Evolutionary conservation across 2,888 invertebrate species (phyloP).

Genomic region (Spodoptera picta): DNA sequence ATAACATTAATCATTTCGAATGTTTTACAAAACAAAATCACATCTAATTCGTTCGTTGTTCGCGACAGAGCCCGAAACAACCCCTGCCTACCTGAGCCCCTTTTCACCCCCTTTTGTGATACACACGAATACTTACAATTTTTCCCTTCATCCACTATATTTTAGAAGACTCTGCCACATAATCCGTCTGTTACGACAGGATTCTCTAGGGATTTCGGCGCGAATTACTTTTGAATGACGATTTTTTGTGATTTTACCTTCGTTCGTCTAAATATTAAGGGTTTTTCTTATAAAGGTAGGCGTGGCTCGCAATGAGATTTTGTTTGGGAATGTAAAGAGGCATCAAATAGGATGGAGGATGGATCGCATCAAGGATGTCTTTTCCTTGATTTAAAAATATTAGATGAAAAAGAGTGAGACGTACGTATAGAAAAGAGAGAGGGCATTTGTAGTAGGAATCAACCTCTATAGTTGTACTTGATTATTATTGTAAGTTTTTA

Average conservation of each 20-base stretch:
- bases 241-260: constrained; percentile 29
- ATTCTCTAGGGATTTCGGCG: constrained; percentile 48
- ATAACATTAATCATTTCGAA: constrained; percentile 38
- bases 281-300: constrained; percentile 4
- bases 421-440: no score
- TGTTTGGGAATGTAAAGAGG: no score
- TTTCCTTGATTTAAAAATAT: no score
- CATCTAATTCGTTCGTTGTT: constrained; percentile 47
- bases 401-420: no score
- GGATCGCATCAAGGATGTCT: no score
- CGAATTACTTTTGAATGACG: constrained; percentile 29
- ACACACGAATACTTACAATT: constrained; percentile 63
- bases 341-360: no score
- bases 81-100: constrained; percentile 47
- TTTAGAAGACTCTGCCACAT: constrained; percentile 57
- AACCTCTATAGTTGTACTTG: no score
- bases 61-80: constrained; percentile 45
- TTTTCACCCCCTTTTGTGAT: constrained; percentile 61
- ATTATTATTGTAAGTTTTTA: no score
- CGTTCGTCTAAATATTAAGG: background rate
- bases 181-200: constrained; percentile 57
- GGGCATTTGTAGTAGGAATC: no score
- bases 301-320: no score
- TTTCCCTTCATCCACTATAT: constrained; percentile 60
- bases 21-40: constrained; percentile 36